Conservation (phyloP, 2,888 invertebrate species). For the Pammene fasciana region DNA sequence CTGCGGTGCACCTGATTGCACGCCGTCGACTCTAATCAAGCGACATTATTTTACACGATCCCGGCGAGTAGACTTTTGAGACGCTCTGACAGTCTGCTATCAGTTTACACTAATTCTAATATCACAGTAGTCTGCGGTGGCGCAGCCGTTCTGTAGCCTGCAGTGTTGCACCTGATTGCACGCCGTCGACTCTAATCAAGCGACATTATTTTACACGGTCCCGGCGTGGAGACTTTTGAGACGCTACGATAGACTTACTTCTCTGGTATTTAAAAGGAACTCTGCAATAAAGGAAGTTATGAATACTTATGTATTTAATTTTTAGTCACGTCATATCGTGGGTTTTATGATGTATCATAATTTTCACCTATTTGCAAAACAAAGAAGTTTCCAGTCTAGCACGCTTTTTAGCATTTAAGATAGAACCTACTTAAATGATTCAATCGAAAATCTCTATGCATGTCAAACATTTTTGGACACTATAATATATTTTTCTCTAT, state of each 20-base stretch:
- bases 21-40: too few relatives aligned
- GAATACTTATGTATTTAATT: not conserved
- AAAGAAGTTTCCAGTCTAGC: too few relatives aligned
- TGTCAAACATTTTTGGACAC: too few relatives aligned
- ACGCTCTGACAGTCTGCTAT: constrained; percentile 19
- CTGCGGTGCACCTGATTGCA: not conserved
- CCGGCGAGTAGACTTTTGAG: constrained; percentile 17
- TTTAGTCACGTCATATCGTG: too few relatives aligned
- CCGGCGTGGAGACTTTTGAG: constrained; percentile 16
- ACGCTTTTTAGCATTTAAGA: too few relatives aligned
- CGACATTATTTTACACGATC: constrained; percentile 16
- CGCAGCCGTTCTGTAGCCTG: not conserved
- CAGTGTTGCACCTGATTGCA: not conserved
- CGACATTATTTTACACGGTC: constrained; percentile 24
- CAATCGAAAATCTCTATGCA: too few relatives aligned
- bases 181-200: constrained; percentile 31
- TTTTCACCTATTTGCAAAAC: too few relatives aligned
- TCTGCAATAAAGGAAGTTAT: not conserved
- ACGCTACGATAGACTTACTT: constrained; percentile 24
- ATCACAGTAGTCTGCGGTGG: not conserved
- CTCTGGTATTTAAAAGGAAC: not conserved
- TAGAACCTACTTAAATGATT: too few relatives aligned
- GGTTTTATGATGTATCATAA: not conserved
- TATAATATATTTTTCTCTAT: not conserved
- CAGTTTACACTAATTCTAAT: not conserved